A percentile compares a stretch with the other conserved stretches of the same genome.
Evolutionary conservation across 2,113 vertebrate genomes (phyloP).

Genomic region (Microtus ochrogaster): DNA sequence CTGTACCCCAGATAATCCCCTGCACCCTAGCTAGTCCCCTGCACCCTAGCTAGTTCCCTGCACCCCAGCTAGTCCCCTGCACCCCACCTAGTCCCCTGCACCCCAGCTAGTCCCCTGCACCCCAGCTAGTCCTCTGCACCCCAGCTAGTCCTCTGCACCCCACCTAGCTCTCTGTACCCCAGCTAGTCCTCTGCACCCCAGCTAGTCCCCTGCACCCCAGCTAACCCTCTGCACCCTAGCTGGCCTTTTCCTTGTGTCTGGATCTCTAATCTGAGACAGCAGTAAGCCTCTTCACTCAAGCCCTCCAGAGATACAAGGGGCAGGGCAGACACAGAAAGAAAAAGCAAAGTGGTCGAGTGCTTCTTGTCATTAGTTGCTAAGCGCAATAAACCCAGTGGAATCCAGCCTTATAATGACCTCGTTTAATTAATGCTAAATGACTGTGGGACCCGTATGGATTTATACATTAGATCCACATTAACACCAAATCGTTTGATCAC

Average conservation of each 20-base stretch:
- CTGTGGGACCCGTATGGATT: constrained; percentile 81
- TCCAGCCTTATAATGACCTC: constrained; percentile 60
- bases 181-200: not conserved
- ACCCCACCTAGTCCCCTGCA: not conserved
- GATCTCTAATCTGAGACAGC: not conserved
- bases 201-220: not conserved
- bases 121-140: not conserved
- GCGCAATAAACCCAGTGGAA: constrained; percentile 76
- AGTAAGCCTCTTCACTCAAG: no score
- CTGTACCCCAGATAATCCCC: not conserved
- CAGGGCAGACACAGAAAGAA: not conserved
- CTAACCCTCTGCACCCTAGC: not conserved
- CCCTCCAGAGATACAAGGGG: not conserved
- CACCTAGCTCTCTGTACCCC: not conserved
- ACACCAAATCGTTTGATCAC: constrained; percentile 67
- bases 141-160: not conserved
- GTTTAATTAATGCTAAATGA: constrained; percentile 85
- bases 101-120: not conserved
- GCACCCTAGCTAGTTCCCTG: not conserved
- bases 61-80: not conserved
- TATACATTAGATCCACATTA: constrained; percentile 81
- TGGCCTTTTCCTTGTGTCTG: not conserved
- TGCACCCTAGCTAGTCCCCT: not conserved
- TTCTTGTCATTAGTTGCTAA: constrained; percentile 74
- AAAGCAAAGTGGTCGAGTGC: constrained; percentile 39